These are phyloP conservation scores for Seriola rivoliana DNA, from an alignment of 2,113 vertebrate species.

Conservation along the genomic window DNA sequence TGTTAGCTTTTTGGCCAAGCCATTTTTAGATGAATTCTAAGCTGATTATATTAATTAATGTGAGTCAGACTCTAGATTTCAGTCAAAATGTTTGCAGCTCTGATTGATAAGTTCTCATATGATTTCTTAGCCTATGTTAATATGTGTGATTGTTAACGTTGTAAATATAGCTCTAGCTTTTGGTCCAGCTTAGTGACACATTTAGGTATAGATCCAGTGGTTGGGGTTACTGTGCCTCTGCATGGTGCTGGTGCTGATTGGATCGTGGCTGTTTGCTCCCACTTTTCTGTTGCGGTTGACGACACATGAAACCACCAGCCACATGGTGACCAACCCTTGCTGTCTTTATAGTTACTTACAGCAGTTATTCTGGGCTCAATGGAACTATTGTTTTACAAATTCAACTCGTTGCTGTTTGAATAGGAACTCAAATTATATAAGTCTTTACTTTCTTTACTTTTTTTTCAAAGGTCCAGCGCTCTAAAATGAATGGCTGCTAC, in stretches of 20 bases:
- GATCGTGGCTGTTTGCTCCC: constrained; percentile 99
- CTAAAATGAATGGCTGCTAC: constrained; percentile 67
- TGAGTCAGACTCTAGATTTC: background rate
- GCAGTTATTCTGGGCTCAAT: constrained; percentile 11
- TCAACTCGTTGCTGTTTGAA: background rate
- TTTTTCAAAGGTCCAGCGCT: constrained; percentile 76
- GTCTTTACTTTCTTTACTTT: background rate
- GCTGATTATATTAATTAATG: background rate
- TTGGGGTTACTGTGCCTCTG: constrained; percentile 93
- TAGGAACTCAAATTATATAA: background rate
- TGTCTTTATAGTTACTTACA: constrained; percentile 57
- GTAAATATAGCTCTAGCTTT: background rate
- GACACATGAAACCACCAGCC: constrained; percentile 99
- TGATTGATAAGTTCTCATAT: constrained; percentile 12
- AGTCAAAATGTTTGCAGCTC: constrained; percentile 6
- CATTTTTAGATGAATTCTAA: background rate
- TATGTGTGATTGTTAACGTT: background rate
- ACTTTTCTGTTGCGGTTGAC: constrained; percentile 99
- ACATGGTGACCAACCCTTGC: constrained; percentile 94
- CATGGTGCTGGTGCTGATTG: constrained; percentile 96
- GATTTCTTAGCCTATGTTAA: background rate
- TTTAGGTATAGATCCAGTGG: constrained; percentile 22
- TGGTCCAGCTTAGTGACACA: constrained; percentile 10
- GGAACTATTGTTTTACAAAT: constrained; percentile 3
- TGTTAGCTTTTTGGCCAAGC: background rate